Percentiles rank a stretch among this genome's conserved stretches.
These are phyloP conservation scores for Lepus europaeus DNA, from an alignment of 2,113 vertebrate genomes.

Conservation along the genomic window DNA sequence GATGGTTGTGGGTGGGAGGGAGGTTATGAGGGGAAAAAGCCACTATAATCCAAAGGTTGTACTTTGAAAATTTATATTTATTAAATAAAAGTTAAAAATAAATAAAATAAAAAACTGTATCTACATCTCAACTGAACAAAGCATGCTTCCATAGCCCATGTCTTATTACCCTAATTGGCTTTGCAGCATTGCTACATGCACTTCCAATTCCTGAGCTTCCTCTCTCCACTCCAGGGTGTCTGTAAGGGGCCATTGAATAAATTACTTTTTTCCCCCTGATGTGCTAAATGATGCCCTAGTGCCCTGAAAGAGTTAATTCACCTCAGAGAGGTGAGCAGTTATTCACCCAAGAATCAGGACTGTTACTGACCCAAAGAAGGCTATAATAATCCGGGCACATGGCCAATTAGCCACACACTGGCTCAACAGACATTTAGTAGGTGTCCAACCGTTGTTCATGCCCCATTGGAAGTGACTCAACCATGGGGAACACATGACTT, in stretches of 20 bases:
- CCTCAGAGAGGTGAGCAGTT: constrained; percentile 76
- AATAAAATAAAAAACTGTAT: too few species aligned
- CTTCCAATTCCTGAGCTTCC: constrained; percentile 63
- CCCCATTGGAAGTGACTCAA: constrained; percentile 73
- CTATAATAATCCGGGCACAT: constrained; percentile 54
- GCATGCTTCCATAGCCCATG: constrained; percentile 70
- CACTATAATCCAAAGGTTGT: too few species aligned
- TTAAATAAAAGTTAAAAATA: too few species aligned
- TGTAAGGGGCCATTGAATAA: constrained; percentile 59
- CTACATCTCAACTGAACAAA: constrained; percentile 66
- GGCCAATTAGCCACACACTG: constrained; percentile 74
- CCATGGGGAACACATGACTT: constrained; percentile 26
- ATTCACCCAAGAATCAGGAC: constrained; percentile 69
- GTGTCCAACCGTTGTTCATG: constrained; percentile 58
- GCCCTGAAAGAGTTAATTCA: constrained; percentile 80
- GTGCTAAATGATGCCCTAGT: constrained; percentile 54
- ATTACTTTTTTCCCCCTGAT: constrained; percentile 61
- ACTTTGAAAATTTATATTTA: too few species aligned
- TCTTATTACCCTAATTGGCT: constrained; percentile 77
- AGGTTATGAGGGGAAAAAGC: too few species aligned
- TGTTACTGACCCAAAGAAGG: constrained; percentile 68
- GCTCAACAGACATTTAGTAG: constrained; percentile 60
- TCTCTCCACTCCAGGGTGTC: constrained; percentile 61
- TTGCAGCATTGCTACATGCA: constrained; percentile 64
- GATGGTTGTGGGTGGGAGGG: too few species aligned